Evolutionary conservation across 2,797 vertebrate species (phyloP).

Genomic region (Gymnocypris eckloni): DNA sequence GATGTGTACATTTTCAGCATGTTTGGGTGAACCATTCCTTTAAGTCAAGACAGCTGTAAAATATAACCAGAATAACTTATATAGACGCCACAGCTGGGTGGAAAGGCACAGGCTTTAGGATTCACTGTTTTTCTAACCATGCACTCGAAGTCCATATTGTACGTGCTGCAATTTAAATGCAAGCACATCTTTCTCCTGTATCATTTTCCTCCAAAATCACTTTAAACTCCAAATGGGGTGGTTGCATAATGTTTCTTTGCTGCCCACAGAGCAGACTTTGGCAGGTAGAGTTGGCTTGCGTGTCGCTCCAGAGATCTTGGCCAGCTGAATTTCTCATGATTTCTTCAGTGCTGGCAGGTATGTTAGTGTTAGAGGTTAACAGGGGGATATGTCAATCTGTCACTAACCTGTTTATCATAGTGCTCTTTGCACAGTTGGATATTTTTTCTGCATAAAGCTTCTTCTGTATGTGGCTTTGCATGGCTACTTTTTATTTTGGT

Average conservation of each 20-base stretch:
- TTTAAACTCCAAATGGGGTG: conserved; percentile 10
- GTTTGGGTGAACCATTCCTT: neutral
- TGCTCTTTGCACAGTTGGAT: conserved; percentile 37
- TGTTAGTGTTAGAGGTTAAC: conserved; percentile 46
- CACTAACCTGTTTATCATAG: conserved; percentile 51
- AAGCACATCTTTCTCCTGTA: conserved; percentile 14
- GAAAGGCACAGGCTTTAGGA: neutral
- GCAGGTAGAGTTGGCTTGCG: conserved; percentile 17
- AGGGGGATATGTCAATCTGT: conserved; percentile 50
- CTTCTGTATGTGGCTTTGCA: neutral
- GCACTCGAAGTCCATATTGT: neutral
- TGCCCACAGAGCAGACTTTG: conserved; percentile 49
- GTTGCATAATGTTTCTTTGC: conserved; percentile 34
- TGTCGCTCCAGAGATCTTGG: neutral
- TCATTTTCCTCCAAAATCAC: conserved; percentile 5
- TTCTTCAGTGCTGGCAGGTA: conserved; percentile 46
- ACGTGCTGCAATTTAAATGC: neutral
- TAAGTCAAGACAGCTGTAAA: neutral
- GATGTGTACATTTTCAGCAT: neutral
- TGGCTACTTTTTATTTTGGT: conserved; percentile 1
- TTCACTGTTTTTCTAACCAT: neutral
- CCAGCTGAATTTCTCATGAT: conserved; percentile 41
- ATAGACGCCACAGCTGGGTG: neutral
- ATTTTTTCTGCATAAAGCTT: conserved; percentile 34
- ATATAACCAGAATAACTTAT: neutral